Evolutionary conservation across 2,113 vertebrate genomes (phyloP).

Genomic region (Chaetodon trifascialis): DNA sequence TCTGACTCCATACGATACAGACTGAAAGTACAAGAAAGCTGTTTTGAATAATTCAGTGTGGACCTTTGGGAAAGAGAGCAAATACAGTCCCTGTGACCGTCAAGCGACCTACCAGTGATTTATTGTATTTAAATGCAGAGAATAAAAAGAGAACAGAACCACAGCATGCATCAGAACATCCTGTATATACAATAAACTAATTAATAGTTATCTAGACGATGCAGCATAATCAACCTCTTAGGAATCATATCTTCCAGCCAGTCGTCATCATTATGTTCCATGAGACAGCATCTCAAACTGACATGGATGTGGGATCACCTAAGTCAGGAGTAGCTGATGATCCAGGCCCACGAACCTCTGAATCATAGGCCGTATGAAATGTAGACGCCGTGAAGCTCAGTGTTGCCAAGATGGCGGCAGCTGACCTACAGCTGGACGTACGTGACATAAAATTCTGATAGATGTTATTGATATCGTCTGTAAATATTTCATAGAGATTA

Average conservation of each 20-base stretch:
- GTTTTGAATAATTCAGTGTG: slow-evolving; percentile 63
- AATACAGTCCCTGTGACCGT: slow-evolving; percentile 35
- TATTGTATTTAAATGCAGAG: slow-evolving; percentile 21
- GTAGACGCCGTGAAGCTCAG: too few relatives aligned
- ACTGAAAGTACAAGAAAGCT: slow-evolving; percentile 38
- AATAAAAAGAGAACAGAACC: slow-evolving; percentile 12
- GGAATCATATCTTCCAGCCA: neutral
- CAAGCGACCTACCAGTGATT: slow-evolving; percentile 13
- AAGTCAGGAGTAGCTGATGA: slow-evolving; percentile 8
- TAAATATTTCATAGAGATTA: too few relatives aligned
- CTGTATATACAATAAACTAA: neutral
- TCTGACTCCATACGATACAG: neutral
- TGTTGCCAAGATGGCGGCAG: too few relatives aligned
- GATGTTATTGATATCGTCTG: neutral
- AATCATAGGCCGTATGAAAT: too few relatives aligned
- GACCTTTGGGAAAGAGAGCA: slow-evolving; percentile 51
- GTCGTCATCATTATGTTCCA: neutral
- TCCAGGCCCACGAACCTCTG: neutral
- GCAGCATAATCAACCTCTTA: slow-evolving; percentile 10
- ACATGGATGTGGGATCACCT: neutral
- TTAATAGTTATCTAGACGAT: slow-evolving; percentile 26
- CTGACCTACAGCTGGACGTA: too few relatives aligned
- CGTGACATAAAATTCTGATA: neutral
- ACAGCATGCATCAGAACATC: neutral
- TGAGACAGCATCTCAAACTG: neutral